phyloP scores from a whole-genome alignment of 2,797 vertebrate species.

The Aphelocoma californica region DNA sequence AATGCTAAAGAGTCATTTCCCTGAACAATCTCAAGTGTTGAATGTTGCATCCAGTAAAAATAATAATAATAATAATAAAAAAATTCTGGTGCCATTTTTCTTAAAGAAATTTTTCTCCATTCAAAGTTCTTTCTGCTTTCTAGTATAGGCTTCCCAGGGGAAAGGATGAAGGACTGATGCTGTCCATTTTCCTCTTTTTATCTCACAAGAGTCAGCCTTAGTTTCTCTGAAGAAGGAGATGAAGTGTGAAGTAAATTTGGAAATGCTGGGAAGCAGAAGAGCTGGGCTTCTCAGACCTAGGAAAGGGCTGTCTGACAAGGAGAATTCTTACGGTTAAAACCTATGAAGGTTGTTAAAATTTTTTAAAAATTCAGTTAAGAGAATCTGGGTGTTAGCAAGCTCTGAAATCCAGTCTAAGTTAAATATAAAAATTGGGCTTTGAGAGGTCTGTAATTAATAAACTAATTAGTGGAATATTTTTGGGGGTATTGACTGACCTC shows the following conservation, averaged over 20 bases:
- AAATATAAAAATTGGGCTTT: background rate
- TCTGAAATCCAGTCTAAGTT: background rate
- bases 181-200: background rate
- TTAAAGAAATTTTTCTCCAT: background rate
- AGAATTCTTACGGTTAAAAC: background rate
- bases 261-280: background rate
- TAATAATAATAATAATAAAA: background rate
- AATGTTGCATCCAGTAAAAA: background rate
- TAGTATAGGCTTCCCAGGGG: background rate
- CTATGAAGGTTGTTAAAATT: background rate
- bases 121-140: background rate
- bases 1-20: background rate
- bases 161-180: background rate
- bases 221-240: background rate
- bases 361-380: background rate
- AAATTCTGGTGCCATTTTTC: background rate
- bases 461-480: background rate
- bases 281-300: background rate
- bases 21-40: background rate
- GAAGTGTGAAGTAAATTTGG: background rate
- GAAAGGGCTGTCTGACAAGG: background rate
- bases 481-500: accelerated
- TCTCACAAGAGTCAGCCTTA: background rate
- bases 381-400: background rate
- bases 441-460: background rate